These are phyloP conservation scores for Cepaea hortensis DNA, from an alignment of 2,888 invertebrate genomes.

Conservation along the genomic window DNA sequence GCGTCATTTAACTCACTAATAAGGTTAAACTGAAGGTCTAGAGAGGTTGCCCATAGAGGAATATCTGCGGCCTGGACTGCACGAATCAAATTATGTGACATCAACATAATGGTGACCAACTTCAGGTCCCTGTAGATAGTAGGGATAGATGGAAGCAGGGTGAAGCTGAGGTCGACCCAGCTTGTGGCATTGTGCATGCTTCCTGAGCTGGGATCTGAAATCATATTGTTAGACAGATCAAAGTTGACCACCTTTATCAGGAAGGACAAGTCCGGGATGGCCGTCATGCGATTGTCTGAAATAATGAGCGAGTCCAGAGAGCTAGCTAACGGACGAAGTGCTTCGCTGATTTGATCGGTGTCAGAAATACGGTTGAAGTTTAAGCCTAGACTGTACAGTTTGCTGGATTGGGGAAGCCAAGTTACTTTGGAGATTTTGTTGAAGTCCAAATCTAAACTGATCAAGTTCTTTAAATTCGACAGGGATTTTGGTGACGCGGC, in stretches of 20 bases:
- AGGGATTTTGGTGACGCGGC: background rate
- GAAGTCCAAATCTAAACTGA: background rate
- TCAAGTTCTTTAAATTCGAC: background rate
- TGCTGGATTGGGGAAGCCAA: background rate
- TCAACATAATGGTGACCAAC: background rate
- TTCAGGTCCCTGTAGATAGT: background rate
- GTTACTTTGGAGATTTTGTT: slow-evolving; percentile 3
- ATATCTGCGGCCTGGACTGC: background rate
- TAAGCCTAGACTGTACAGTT: background rate
- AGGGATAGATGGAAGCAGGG: background rate
- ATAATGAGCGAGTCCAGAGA: background rate
- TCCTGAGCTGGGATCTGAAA: background rate
- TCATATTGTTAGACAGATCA: background rate
- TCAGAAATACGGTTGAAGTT: background rate
- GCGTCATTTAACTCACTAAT: background rate
- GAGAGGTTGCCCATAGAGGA: background rate
- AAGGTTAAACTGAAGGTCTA: background rate
- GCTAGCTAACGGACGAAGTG: background rate
- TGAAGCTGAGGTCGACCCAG: background rate
- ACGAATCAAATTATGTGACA: background rate
- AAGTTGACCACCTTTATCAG: background rate
- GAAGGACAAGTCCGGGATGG: background rate
- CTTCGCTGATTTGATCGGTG: background rate
- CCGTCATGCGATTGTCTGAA: background rate
- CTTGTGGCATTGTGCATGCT: background rate